Evolutionary conservation across 2,888 invertebrate species (phyloP).

Genomic region (Dynastes maya): DNA sequence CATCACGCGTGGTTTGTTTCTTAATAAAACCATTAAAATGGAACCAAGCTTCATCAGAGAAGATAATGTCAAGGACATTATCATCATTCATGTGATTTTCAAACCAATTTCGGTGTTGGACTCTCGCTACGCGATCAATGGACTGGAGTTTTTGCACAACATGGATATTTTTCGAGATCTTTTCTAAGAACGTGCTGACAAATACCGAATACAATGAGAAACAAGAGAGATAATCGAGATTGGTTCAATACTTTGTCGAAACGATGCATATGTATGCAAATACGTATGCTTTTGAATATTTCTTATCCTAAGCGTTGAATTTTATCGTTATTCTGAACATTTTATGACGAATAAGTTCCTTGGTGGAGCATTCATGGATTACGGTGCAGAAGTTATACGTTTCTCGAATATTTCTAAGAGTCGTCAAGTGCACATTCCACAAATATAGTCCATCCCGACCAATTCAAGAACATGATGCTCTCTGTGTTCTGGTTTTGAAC

Average conservation of each 20-base stretch:
- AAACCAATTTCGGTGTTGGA: no score
- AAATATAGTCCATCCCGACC: constrained; percentile 92
- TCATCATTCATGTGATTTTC: no score
- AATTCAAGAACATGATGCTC: constrained; percentile 87
- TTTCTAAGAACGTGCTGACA: no score
- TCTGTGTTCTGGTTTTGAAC: constrained; percentile 91
- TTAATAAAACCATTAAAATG: no score
- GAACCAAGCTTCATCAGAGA: no score
- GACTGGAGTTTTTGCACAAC: no score
- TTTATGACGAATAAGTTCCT: constrained; percentile 90
- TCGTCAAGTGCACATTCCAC: constrained; percentile 94
- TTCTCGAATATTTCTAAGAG: constrained; percentile 89
- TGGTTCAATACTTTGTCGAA: constrained; percentile 87
- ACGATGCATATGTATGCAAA: constrained; percentile 86
- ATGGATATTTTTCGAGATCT: no score
- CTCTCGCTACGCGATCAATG: no score
- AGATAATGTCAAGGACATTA: no score
- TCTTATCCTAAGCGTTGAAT: constrained; percentile 88
- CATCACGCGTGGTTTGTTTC: no score
- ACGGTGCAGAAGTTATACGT: constrained; percentile 87
- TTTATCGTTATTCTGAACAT: constrained; percentile 88
- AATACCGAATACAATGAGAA: constrained; percentile 71
- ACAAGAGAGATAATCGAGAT: constrained; percentile 80
- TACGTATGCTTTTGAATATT: constrained; percentile 89
- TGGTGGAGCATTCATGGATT: constrained; percentile 88